A percentile compares a stretch with the other conserved stretches of the same genome.
phyloP scores from a whole-genome alignment of 2,888 invertebrate species.

The Euproctis similis region DNA sequence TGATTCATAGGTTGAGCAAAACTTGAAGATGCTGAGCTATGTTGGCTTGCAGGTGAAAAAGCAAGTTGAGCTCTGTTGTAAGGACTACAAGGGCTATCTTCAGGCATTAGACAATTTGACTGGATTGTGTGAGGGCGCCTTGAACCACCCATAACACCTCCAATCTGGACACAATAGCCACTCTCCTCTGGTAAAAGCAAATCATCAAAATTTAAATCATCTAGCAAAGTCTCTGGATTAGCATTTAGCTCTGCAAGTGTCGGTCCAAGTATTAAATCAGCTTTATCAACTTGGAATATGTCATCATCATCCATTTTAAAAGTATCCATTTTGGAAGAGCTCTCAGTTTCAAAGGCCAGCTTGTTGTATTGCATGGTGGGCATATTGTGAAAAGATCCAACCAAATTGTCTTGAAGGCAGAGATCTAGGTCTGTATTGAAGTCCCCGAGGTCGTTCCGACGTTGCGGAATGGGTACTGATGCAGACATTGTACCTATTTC shows the following conservation, averaged over 20 bases:
- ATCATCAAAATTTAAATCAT: conserved; percentile 91
- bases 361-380: conserved; percentile 56
- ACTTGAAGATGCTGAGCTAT: conserved; percentile 72
- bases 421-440: conserved; percentile 75
- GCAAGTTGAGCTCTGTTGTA: conserved; percentile 66
- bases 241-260: conserved; percentile 90
- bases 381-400: conserved; percentile 57
- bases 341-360: conserved; percentile 58
- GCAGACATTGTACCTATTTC: conserved; percentile 71
- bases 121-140: conserved; percentile 39
- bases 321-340: conserved; percentile 71
- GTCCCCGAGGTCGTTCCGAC: conserved; percentile 65
- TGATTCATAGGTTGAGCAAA: conserved; percentile 63
- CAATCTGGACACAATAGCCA: conserved; percentile 71
- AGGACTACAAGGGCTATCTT: conserved; percentile 71
- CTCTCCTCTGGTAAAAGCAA: conserved; percentile 83
- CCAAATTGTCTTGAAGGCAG: conserved; percentile 67
- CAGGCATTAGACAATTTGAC: conserved; percentile 34
- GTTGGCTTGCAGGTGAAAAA: conserved; percentile 81
- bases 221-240: conserved; percentile 87
- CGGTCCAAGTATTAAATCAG: conserved; percentile 88
- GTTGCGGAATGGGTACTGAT: conserved; percentile 79
- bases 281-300: conserved; percentile 91
- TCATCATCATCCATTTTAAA: conserved; percentile 92
- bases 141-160: conserved; percentile 64